phyloP scores from a whole-genome alignment of 2,113 vertebrate species.

The Phyllostomus discolor region DNA sequence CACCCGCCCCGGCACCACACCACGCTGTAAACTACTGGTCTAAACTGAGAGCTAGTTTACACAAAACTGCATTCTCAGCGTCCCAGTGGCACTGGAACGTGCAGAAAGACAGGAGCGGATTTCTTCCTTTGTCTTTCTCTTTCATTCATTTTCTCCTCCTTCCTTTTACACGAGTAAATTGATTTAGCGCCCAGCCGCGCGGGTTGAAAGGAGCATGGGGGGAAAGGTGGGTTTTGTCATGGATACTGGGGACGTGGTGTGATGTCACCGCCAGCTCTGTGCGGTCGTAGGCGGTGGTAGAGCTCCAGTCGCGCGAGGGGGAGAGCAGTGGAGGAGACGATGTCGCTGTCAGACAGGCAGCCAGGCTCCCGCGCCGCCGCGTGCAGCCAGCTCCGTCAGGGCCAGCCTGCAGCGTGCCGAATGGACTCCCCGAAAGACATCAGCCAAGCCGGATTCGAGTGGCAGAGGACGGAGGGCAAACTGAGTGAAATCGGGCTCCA shows the following conservation, averaged over 20 bases:
- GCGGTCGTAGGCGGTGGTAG: constrained; percentile 75
- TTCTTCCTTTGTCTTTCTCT: background rate
- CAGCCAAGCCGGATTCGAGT: constrained; percentile 85
- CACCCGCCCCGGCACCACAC: constrained; percentile 16
- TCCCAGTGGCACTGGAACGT: background rate
- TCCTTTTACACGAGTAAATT: constrained; percentile 28
- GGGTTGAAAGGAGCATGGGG: constrained; percentile 59
- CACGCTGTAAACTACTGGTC: background rate
- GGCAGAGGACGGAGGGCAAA: constrained; percentile 88
- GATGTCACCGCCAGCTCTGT: constrained; percentile 79
- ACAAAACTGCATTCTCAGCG: background rate
- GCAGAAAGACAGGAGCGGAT: background rate
- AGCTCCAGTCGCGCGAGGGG: constrained; percentile 65
- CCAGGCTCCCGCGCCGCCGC: constrained; percentile 80
- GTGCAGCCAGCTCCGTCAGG: constrained; percentile 86
- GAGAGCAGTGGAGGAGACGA: constrained; percentile 60
- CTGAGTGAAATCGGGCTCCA: constrained; percentile 82
- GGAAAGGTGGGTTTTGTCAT: constrained; percentile 57
- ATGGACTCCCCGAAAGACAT: constrained; percentile 80
- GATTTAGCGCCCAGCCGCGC: constrained; percentile 68
- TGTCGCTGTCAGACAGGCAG: constrained; percentile 90
- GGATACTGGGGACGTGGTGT: constrained; percentile 74
- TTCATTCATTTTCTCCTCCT: background rate
- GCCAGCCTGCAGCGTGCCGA: constrained; percentile 74
- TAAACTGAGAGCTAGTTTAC: background rate